Percentiles rank a stretch among this genome's conserved stretches.
Conservation (phyloP, 1,140 invertebrate species). For the Trichomalopsis sarcophagae region DNA sequence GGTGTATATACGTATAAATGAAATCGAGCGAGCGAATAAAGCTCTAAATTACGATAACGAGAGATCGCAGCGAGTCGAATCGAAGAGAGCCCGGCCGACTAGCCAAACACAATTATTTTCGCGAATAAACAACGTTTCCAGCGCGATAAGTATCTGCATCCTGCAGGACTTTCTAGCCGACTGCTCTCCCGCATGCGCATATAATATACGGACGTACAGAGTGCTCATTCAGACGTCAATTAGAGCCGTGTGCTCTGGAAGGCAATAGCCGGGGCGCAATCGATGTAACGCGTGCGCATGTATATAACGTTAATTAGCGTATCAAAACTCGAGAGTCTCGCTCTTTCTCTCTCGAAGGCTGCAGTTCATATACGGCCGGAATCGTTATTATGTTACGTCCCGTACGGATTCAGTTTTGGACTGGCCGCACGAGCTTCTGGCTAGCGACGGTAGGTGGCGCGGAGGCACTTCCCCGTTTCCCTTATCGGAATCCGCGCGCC, state of each 20-base stretch:
- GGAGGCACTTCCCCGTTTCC: no score
- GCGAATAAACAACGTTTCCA: neutral
- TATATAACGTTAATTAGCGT: constrained; percentile 3
- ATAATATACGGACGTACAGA: neutral
- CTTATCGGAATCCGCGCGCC: no score
- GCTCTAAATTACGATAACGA: no score
- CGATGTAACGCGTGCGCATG: neutral
- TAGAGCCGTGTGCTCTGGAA: neutral
- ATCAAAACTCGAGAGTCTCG: neutral
- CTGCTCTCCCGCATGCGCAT: neutral
- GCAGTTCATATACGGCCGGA: neutral
- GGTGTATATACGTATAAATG: no score
- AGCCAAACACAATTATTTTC: neutral
- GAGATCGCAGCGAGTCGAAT: no score
- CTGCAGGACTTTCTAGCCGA: neutral
- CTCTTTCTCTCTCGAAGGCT: neutral
- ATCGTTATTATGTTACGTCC: neutral
- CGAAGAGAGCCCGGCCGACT: neutral
- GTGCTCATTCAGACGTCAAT: neutral
- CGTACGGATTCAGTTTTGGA: neutral
- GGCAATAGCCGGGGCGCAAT: neutral
- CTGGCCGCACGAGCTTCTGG: no score
- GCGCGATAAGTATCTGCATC: neutral
- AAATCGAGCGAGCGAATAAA: neutral
- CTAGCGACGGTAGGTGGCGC: no score